Evolutionary conservation across 2,113 vertebrate species (phyloP).

Genomic region (Hippocampus abdominalis): DNA sequence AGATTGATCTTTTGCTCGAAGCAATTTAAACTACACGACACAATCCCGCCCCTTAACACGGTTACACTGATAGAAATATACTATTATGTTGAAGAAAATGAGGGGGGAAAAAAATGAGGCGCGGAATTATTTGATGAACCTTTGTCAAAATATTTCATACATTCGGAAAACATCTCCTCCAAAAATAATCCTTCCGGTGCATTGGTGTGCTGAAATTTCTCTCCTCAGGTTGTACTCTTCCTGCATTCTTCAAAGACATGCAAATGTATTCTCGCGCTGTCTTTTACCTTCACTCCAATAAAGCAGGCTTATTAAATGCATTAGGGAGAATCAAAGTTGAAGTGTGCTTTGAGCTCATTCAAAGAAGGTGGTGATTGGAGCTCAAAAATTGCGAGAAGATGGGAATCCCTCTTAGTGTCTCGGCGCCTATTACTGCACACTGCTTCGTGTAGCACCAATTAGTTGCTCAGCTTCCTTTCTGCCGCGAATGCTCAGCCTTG

Average conservation of each 20-base stretch:
- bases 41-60: background rate
- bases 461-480: constrained; percentile 75
- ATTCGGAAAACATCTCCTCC: background rate
- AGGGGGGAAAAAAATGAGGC: constrained; percentile 17
- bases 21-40: constrained; percentile 5
- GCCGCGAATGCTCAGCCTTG: constrained; percentile 80
- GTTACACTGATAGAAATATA: background rate
- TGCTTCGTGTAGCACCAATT: constrained; percentile 89
- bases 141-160: constrained; percentile 29
- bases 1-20: constrained; percentile 48
- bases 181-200: constrained; percentile 50
- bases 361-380: constrained; percentile 51
- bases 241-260: constrained; percentile 71
- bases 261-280: constrained; percentile 51
- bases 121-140: constrained; percentile 25
- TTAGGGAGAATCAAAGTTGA: constrained; percentile 70
- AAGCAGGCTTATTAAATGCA: constrained; percentile 71
- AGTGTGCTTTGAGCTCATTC: constrained; percentile 57
- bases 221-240: constrained; percentile 48
- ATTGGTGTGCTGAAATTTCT: constrained; percentile 43
- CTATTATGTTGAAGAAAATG: constrained; percentile 15
- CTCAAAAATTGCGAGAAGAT: constrained; percentile 29
- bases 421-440: constrained; percentile 74
- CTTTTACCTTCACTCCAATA: constrained; percentile 55
- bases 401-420: constrained; percentile 62